These are phyloP conservation scores for Coluber constrictor DNA, from an alignment of 2,797 vertebrate species.

Conservation along the genomic window DNA sequence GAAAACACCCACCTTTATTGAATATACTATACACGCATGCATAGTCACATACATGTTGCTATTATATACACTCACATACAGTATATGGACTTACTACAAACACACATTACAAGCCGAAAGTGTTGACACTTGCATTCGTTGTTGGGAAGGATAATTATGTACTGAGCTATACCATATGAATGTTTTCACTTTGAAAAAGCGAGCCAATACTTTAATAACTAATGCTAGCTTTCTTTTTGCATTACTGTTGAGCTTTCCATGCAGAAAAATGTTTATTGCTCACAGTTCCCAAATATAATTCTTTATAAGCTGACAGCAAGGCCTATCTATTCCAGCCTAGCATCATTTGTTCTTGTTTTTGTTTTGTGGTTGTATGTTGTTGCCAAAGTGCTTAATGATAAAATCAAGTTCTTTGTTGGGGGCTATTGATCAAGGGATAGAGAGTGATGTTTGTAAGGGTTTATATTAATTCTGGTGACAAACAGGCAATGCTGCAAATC, in stretches of 20 bases:
- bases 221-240: slow-evolving; percentile 18
- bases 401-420: slow-evolving; percentile 66
- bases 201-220: slow-evolving; percentile 33
- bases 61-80: background rate
- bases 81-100: background rate
- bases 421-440: slow-evolving; percentile 74
- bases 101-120: background rate
- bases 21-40: background rate
- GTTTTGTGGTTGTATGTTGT: slow-evolving; percentile 65
- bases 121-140: slow-evolving; percentile 19
- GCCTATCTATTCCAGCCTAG: slow-evolving; percentile 52
- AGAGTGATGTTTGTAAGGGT: slow-evolving; percentile 68
- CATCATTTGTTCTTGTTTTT: slow-evolving; percentile 67
- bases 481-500: slow-evolving; percentile 73
- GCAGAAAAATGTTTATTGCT: slow-evolving; percentile 25
- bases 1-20: background rate
- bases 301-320: slow-evolving; percentile 70
- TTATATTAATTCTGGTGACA: slow-evolving; percentile 73
- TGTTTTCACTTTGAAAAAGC: slow-evolving; percentile 28
- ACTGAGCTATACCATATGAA: slow-evolving; percentile 18
- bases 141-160: slow-evolving; percentile 17
- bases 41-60: background rate
- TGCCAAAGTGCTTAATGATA: slow-evolving; percentile 72
- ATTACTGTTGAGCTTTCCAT: slow-evolving; percentile 38
- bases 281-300: slow-evolving; percentile 65